Evolutionary conservation across 2,888 invertebrate genomes (phyloP).

Genomic region (Priocnemis perturbator): DNA sequence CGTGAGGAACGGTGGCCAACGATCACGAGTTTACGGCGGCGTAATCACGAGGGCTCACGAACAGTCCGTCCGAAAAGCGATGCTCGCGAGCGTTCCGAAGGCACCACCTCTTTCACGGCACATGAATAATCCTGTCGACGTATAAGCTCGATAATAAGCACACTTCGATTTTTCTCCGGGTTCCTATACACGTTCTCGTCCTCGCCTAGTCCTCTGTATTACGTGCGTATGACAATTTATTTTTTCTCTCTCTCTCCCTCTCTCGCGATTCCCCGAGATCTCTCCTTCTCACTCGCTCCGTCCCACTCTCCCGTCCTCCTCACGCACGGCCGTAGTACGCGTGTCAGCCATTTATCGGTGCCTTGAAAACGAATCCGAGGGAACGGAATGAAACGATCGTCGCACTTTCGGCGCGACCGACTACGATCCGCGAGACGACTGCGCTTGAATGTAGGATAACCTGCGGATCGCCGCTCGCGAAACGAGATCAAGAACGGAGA

Average conservation of each 20-base stretch:
- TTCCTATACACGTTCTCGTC: no score
- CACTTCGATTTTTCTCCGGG: background rate
- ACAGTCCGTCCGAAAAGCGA: background rate
- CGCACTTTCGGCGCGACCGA: no score
- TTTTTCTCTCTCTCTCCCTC: no score
- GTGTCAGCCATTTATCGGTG: background rate
- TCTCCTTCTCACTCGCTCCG: background rate
- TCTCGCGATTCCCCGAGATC: background rate
- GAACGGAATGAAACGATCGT: no score
- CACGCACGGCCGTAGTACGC: background rate
- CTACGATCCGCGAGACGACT: no score
- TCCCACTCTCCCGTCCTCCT: background rate
- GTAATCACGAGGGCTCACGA: no score
- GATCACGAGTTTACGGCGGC: no score
- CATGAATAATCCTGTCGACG: slow-evolving; percentile 3
- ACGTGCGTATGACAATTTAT: background rate
- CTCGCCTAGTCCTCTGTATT: background rate
- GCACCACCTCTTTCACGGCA: slow-evolving; percentile 5
- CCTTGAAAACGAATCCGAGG: no score
- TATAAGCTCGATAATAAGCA: background rate
- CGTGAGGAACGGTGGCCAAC: no score
- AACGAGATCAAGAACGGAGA: no score
- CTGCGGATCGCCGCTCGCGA: no score
- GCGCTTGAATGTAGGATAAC: no score
- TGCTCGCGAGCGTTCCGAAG: slow-evolving; percentile 1